These are phyloP conservation scores for Hycleus cichorii DNA, from an alignment of 1,140 invertebrate genomes.

Conservation along the genomic window DNA sequence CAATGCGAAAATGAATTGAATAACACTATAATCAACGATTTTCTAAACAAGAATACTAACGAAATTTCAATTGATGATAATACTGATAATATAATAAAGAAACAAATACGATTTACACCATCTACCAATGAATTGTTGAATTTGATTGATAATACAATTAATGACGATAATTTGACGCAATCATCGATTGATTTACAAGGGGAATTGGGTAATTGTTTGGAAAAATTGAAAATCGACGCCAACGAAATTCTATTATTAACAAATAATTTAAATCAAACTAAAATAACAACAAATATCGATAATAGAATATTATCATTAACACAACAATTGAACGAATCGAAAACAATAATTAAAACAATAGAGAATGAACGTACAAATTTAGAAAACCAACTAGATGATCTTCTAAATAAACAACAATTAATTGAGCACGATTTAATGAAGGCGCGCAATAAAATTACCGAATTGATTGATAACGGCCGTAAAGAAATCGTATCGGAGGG, in stretches of 20 bases:
- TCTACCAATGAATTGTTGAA: conserved; percentile 56
- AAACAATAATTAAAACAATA: conserved; percentile 43
- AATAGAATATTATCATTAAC: conserved; percentile 13
- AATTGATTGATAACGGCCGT: conserved; percentile 46
- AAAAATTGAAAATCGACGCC: conserved; percentile 57
- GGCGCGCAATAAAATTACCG: conserved; percentile 51
- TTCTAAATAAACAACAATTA: conserved; percentile 47
- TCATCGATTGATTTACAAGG: conserved; percentile 49
- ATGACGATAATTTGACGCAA: conserved; percentile 37
- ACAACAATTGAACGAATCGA: conserved; percentile 37
- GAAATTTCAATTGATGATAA: conserved; percentile 22
- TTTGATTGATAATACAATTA: conserved; percentile 48
- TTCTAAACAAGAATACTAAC: conserved; percentile 39
- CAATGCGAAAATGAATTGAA: conserved; percentile 71
- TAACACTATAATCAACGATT: conserved; percentile 58
- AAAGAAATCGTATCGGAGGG: conserved; percentile 60
- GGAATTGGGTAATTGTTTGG: conserved; percentile 56
- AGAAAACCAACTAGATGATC: conserved; percentile 48
- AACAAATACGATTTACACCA: conserved; percentile 60
- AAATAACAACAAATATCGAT: conserved; percentile 9
- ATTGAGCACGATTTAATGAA: conserved; percentile 47
- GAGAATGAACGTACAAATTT: conserved; percentile 49
- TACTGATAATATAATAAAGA: conserved; percentile 25
- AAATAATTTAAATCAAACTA: conserved; percentile 30
- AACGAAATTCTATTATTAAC: conserved; percentile 57